A percentile compares a stretch with the other conserved stretches of the same genome.
phyloP scores from a whole-genome alignment of 2,797 vertebrate genomes.

The Coccyzus lansbergi region DNA sequence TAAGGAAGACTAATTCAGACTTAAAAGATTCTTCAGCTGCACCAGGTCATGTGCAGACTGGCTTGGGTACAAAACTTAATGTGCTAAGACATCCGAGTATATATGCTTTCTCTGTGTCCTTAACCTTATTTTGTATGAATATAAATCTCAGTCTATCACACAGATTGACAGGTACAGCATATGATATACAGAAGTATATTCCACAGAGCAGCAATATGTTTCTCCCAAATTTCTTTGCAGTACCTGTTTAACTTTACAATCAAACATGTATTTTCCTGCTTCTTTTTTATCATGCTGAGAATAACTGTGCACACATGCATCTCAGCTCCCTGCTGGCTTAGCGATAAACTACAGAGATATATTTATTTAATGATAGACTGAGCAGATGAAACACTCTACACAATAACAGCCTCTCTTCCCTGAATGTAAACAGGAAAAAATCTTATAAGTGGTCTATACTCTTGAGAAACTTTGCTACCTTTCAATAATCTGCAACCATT shows the following conservation, averaged over 20 bases:
- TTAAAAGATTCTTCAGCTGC: background rate
- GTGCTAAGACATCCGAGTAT: background rate
- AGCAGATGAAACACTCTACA: conserved; percentile 48
- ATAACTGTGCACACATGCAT: background rate
- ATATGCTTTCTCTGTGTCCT: background rate
- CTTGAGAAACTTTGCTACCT: conserved; percentile 20
- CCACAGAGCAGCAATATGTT: background rate
- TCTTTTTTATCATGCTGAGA: background rate
- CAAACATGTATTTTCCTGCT: background rate
- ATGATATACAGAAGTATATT: background rate
- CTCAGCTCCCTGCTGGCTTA: conserved; percentile 23
- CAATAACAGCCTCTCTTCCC: conserved; percentile 21
- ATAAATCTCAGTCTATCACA: background rate
- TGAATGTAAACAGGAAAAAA: conserved; percentile 19
- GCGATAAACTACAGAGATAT: conserved; percentile 7
- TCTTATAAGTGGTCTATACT: background rate
- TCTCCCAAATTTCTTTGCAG: background rate
- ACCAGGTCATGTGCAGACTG: background rate
- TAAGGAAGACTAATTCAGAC: background rate
- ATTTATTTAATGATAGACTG: conserved; percentile 69
- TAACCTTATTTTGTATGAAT: background rate
- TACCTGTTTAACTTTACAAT: background rate
- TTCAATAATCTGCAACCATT: background rate
- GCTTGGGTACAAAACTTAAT: background rate
- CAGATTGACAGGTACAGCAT: background rate